Conservation (phyloP, 2,797 vertebrate genomes). For the Iguana delicatissima region DNA sequence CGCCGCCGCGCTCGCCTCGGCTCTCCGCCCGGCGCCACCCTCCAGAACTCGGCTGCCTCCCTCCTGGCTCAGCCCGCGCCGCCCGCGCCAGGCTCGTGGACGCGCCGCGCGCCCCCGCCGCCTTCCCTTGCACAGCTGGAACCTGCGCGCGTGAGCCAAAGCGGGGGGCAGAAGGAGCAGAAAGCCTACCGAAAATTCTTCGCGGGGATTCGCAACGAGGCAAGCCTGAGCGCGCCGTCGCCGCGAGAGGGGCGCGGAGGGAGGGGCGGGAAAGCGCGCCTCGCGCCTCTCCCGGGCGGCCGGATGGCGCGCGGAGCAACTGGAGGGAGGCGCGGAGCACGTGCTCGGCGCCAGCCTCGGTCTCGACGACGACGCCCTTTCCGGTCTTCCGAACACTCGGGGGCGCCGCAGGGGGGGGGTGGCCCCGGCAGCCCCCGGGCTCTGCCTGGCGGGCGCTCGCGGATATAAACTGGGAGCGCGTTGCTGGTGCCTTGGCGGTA, state of each 20-base stretch:
- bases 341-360: neutral
- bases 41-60: neutral
- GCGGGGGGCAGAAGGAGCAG: neutral
- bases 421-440: no score
- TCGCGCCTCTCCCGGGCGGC: neutral
- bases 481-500: no score
- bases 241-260: no score
- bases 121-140: conserved; percentile 16
- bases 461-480: no score
- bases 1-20: neutral
- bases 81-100: conserved; percentile 21
- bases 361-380: neutral
- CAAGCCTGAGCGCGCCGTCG: neutral
- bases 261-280: neutral
- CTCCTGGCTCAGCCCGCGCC: neutral
- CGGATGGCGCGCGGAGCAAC: neutral
- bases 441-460: no score
- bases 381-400: neutral
- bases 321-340: neutral
- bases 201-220: neutral
- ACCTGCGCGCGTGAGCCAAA: neutral
- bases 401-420: neutral
- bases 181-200: neutral
- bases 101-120: conserved; percentile 37
- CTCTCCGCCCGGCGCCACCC: neutral